phyloP scores from a whole-genome alignment of 1,140 invertebrate genomes.

The Monochamus saltuarius region DNA sequence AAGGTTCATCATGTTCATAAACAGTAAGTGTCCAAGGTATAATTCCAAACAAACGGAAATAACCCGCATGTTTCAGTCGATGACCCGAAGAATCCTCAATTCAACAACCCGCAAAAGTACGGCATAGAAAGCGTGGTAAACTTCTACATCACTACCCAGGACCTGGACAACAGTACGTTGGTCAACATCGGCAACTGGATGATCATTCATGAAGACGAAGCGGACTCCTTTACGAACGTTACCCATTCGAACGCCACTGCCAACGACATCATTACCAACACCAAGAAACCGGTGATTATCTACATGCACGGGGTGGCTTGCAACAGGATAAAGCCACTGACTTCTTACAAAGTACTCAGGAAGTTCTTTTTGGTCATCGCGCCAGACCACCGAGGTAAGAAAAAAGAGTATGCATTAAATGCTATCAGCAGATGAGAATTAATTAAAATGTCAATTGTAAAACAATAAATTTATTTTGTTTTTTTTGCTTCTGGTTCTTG shows the following conservation, averaged over 20 bases:
- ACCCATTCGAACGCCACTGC: background rate
- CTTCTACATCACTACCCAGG: slow-evolving; percentile 35
- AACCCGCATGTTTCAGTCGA: slow-evolving; percentile 22
- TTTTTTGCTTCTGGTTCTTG: too few species aligned
- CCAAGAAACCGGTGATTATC: slow-evolving; percentile 30
- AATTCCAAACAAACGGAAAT: background rate
- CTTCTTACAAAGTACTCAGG: slow-evolving; percentile 34
- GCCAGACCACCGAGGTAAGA: slow-evolving; percentile 85
- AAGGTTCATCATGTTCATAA: slow-evolving; percentile 36
- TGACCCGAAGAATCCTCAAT: slow-evolving; percentile 28
- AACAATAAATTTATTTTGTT: too few species aligned
- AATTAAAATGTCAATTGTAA: too few species aligned
- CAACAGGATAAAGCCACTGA: slow-evolving; percentile 31
- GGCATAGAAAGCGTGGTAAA: slow-evolving; percentile 33
- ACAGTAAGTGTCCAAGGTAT: slow-evolving; percentile 26
- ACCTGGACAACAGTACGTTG: slow-evolving; percentile 19
- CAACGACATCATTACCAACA: slow-evolving; percentile 22
- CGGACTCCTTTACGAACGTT: slow-evolving; percentile 22
- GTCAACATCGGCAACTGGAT: slow-evolving; percentile 43
- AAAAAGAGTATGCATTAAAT: too few species aligned
- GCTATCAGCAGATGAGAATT: too few species aligned
- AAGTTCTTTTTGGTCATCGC: slow-evolving; percentile 72
- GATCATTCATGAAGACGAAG: slow-evolving; percentile 34
- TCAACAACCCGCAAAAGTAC: slow-evolving; percentile 30
- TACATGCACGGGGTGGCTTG: slow-evolving; percentile 44